Conservation (phyloP, 2,888 invertebrate genomes). For the Tetropium fuscum region DNA sequence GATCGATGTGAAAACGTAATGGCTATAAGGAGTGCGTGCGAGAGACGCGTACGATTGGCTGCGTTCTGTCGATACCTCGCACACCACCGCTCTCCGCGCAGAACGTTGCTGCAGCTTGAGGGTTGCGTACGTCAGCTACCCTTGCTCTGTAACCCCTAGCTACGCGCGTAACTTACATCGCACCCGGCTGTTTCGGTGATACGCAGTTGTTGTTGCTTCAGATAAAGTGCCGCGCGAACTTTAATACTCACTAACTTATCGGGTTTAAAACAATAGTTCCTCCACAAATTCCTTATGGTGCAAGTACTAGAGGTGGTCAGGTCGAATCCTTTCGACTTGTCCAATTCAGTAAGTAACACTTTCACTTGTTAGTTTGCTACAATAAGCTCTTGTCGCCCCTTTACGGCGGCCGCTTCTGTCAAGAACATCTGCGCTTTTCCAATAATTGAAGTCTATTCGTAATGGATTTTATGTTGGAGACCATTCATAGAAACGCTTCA, state of each 20-base stretch:
- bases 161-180: conserved; percentile 40
- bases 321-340: conserved; percentile 83
- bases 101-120: conserved; percentile 57
- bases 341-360: conserved; percentile 74
- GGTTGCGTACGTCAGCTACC: conserved; percentile 42
- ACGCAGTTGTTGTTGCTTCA: conserved; percentile 32
- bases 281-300: conserved; percentile 74
- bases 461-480: conserved; percentile 38
- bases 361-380: conserved; percentile 32
- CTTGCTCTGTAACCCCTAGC: conserved; percentile 42
- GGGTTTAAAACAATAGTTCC: conserved; percentile 25
- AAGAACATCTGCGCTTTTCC: conserved; percentile 37
- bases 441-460: conserved; percentile 40
- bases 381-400: conserved; percentile 28
- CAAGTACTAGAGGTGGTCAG: conserved; percentile 84
- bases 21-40: conserved; percentile 65
- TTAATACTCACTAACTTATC: conserved; percentile 18
- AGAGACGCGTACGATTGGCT: conserved; percentile 62
- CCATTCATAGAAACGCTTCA: conserved; percentile 30
- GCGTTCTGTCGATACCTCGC: conserved; percentile 57
- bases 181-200: conserved; percentile 27
- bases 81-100: conserved; percentile 48
- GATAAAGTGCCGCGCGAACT: conserved; percentile 28
- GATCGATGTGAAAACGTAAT: conserved; percentile 63
- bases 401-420: conserved; percentile 23